A percentile compares a stretch with the other conserved stretches of the same genome.
Evolutionary conservation across 2,113 vertebrate species (phyloP).

Genomic region (Syngnathus typhle): DNA sequence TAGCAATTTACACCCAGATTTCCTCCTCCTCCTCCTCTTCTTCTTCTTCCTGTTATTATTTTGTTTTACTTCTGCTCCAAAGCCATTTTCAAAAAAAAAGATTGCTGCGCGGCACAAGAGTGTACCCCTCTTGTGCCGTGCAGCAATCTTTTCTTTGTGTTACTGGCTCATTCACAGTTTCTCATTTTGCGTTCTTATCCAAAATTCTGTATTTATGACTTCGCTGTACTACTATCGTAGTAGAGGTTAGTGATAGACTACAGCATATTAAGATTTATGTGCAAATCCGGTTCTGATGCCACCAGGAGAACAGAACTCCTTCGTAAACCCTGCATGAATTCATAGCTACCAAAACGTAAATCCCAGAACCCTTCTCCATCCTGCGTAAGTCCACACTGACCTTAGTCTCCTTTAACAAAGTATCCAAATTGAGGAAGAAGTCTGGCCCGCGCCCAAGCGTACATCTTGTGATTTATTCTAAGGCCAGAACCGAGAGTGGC

Average conservation of each 20-base stretch:
- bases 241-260: too few species aligned
- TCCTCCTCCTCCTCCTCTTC: too few species aligned
- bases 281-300: too few species aligned
- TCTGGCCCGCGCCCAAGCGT: conserved; percentile 17
- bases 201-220: background rate
- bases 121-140: too few species aligned
- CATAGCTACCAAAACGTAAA: too few species aligned
- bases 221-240: background rate
- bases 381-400: background rate
- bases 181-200: background rate
- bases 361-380: background rate
- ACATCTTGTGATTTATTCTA: conserved; percentile 45
- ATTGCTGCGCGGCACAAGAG: too few species aligned
- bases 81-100: background rate
- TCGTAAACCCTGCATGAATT: too few species aligned
- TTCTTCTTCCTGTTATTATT: too few species aligned
- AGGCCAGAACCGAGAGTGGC: conserved; percentile 31
- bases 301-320: too few species aligned
- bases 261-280: too few species aligned
- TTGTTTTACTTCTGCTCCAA: background rate
- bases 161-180: background rate
- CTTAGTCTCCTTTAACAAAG: conserved; percentile 4
- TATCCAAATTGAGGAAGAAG: conserved; percentile 15
- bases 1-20: too few species aligned
- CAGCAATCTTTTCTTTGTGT: too few species aligned